phyloP scores from a whole-genome alignment of 2,888 invertebrate genomes.

The Pinctada fucata region DNA sequence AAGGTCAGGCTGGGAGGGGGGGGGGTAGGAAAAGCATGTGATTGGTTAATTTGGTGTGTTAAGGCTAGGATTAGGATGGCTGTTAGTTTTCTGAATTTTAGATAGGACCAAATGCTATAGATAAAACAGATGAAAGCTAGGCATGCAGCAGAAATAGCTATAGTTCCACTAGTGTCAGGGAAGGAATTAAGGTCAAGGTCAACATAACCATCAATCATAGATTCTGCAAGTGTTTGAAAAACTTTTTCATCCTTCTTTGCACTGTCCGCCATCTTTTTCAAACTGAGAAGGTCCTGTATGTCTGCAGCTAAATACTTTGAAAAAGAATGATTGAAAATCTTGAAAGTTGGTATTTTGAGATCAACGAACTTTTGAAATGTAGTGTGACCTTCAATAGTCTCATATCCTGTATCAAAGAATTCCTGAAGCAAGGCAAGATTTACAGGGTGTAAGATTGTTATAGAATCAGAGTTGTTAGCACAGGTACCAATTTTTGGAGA shows the following conservation, averaged over 20 bases:
- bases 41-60: conserved; percentile 1
- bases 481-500: conserved; percentile 31
- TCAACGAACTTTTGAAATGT: conserved; percentile 12
- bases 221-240: conserved; percentile 6
- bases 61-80: conserved; percentile 6
- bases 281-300: conserved; percentile 35
- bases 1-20: conserved; percentile 2
- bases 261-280: conserved; percentile 38
- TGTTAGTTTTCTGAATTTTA: conserved; percentile 15
- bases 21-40: conserved; percentile 5
- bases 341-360: conserved; percentile 34
- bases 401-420: conserved; percentile 2
- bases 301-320: conserved; percentile 1
- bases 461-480: conserved; percentile 16
- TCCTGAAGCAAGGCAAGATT: conserved; percentile 23
- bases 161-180: conserved; percentile 23
- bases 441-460: conserved; percentile 6
- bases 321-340: not conserved
- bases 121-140: not conserved
- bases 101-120: conserved; percentile 9
- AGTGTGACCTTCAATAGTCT: conserved; percentile 6
- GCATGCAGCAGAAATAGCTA: not conserved
- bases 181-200: conserved; percentile 2
- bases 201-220: conserved; percentile 34
- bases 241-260: conserved; percentile 31